A percentile compares a stretch with the other conserved stretches of the same genome.
Evolutionary conservation across 2,888 invertebrate species (phyloP).

Genomic region (Globia sparganii): DNA sequence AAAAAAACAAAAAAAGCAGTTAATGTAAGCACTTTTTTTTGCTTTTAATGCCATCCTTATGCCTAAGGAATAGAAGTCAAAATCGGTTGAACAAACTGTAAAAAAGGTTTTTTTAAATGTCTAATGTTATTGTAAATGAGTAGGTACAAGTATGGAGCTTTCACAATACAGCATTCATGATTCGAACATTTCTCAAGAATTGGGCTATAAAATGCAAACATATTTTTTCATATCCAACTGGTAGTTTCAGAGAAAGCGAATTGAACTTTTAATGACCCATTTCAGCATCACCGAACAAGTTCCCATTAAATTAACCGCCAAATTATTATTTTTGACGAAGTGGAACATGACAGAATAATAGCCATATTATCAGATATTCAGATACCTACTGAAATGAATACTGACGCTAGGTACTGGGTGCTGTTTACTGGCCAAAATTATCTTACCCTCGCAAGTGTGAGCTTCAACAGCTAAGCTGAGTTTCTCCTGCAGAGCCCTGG

Average conservation of each 20-base stretch:
- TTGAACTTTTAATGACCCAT: not conserved
- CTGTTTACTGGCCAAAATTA: not conserved
- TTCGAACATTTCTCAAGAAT: not conserved
- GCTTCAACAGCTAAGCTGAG: constrained; percentile 88
- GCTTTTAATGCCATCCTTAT: too few species aligned
- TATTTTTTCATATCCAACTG: too few species aligned
- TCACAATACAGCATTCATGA: not conserved
- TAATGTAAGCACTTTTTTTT: too few species aligned
- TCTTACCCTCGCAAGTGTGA: constrained; percentile 89
- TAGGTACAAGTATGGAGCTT: not conserved
- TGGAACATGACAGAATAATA: not conserved
- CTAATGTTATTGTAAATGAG: too few species aligned
- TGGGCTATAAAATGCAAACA: too few species aligned
- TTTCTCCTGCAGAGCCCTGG: constrained; percentile 89
- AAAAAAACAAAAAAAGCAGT: too few species aligned
- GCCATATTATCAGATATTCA: not conserved
- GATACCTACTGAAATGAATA: not conserved
- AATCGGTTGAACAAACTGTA: too few species aligned
- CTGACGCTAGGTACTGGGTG: not conserved
- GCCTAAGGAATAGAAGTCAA: too few species aligned
- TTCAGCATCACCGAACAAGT: not conserved
- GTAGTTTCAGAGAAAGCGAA: not conserved
- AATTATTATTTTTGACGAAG: not conserved
- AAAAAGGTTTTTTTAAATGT: too few species aligned
- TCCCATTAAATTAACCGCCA: too few species aligned